Base-by-base conservation (phyloP, 2,888 invertebrate genomes). In the Nemoura dubitans region DNA sequence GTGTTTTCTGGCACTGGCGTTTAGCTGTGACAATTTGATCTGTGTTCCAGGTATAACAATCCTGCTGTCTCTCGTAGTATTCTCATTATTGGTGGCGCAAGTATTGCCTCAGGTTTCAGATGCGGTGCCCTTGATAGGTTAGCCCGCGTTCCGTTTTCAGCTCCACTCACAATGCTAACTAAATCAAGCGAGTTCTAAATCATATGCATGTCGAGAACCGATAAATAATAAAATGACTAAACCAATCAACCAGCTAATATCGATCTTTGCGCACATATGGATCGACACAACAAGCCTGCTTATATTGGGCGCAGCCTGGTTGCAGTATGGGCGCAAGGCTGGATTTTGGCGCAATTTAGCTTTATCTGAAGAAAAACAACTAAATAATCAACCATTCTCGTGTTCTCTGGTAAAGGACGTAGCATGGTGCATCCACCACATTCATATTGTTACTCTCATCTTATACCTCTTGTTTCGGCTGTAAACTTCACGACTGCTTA, bases 41-140 rank as follows among this genome's bases (percentile, higher is more conserved):
- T 87, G 87, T 89, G 89, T 91, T 92, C 88, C 97, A 98, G 98
- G 98, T 96, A 97, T 98, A 93, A 98, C 98, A 94, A 98, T 98
- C 94, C 96, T 98, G 93, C 97, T 99, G 94, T 99, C 99, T 92
- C 97, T 99, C 95, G 98, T 98, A 93, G 98, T 99, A 94, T 99
- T 99, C 95, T 97, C 98, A 93, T 96, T 98, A 94, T 96, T 99
- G 96, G 98, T 99, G 94, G 98, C 98, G 92, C 98, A 99, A 94
- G 97, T 98, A 93, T 97, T 99, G 94, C 99, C 99, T 93, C 97
- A 97, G 95, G 98, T 99, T 93, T 99, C 99, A 93, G 99, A 99
- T 94, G 98, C 99, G 92, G 97, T 99, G 93, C 99, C 99, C 92
- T 95, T 99, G 92, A 97, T 99, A 97, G 99, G 99, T 98, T 91